Conservation (phyloP, 2,113 vertebrate species). For the Sinocyclocheilus rhinocerous region DNA sequence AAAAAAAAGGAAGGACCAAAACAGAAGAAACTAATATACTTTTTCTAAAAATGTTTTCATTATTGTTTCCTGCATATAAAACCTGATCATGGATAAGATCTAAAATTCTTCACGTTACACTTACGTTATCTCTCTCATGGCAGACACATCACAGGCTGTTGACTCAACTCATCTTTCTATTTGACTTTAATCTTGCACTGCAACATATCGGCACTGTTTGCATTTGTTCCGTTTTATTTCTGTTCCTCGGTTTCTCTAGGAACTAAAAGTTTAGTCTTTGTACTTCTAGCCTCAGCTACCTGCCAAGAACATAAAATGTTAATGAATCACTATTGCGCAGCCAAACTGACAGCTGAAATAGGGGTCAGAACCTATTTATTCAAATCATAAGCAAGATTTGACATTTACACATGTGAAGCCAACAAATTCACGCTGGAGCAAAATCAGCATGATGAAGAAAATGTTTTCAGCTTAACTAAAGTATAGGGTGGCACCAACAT, state of each 20-base stretch:
- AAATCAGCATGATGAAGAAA: not conserved
- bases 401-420: not conserved
- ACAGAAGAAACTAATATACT: not conserved
- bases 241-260: not conserved
- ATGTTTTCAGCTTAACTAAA: not conserved
- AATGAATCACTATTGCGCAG: slow-evolving; percentile 1
- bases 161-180: not conserved
- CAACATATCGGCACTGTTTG: not conserved
- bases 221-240: not conserved
- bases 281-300: not conserved
- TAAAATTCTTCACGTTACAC: not conserved
- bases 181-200: not conserved
- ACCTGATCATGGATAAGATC: not conserved
- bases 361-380: not conserved
- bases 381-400: not conserved
- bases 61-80: not conserved
- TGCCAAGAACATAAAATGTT: not conserved
- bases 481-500: not conserved
- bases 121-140: not conserved
- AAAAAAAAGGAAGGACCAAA: no score
- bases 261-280: not conserved
- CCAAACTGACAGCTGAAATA: not conserved
- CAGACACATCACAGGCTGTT: not conserved
- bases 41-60: not conserved
- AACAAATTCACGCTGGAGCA: not conserved